phyloP scores from a whole-genome alignment of 2,113 vertebrate genomes.

The Spea bombifrons region DNA sequence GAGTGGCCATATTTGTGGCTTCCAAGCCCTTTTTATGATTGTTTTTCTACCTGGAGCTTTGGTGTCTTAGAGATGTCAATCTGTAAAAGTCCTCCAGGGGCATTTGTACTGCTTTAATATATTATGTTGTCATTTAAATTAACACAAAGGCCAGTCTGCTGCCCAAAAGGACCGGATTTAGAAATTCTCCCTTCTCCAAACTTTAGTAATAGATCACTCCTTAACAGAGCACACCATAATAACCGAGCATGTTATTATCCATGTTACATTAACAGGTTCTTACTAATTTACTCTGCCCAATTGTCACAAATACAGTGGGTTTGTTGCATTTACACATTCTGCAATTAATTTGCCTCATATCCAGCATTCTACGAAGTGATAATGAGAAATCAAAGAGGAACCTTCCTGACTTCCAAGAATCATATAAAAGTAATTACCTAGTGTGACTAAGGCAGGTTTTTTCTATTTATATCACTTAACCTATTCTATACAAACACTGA shows the following conservation, averaged over 20 bases:
- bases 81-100: too few relatives aligned
- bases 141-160: too few relatives aligned
- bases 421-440: conserved; percentile 7
- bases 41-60: too few relatives aligned
- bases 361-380: conserved; percentile 11
- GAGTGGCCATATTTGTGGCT: too few relatives aligned
- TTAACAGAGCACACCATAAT: neutral
- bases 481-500: neutral
- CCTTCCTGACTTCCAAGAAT: conserved; percentile 25
- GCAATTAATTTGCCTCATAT: conserved; percentile 9
- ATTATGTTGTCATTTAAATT: too few relatives aligned
- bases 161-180: too few relatives aligned
- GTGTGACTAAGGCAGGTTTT: conserved; percentile 4
- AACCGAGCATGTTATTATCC: conserved; percentile 8
- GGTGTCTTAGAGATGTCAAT: too few relatives aligned
- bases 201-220: too few relatives aligned
- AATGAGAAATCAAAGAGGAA: conserved; percentile 4
- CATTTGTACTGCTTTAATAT: too few relatives aligned
- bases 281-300: conserved; percentile 13
- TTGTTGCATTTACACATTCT: neutral
- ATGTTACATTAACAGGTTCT: neutral
- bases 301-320: conserved; percentile 3
- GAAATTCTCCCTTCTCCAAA: too few relatives aligned
- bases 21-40: too few relatives aligned
- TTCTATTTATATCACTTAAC: neutral